Percentiles rank a stretch among this genome's conserved stretches.
phyloP scores from a whole-genome alignment of 2,888 invertebrate species.

The Andrena dorsata region DNA sequence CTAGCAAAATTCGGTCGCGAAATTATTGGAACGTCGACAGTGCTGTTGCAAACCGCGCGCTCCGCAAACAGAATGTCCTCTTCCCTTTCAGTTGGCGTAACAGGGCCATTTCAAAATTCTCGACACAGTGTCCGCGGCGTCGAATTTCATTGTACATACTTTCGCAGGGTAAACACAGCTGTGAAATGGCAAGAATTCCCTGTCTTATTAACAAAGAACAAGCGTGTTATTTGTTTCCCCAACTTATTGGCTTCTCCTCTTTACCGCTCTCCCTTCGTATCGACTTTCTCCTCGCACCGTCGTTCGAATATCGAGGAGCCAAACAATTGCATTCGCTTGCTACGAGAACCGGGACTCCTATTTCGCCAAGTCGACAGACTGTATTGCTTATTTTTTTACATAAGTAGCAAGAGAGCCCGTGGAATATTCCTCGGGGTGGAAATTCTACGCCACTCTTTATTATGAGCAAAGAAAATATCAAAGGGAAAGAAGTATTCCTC shows the following conservation, averaged over 20 bases:
- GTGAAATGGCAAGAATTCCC: too few relatives aligned
- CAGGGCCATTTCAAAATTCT: too few relatives aligned
- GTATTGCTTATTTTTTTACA: conserved; percentile 21
- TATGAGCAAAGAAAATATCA: neutral
- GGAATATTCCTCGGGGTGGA: neutral
- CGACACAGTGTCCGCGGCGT: too few relatives aligned
- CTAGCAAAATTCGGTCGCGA: neutral
- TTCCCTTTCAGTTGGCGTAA: too few relatives aligned
- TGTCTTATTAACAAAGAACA: neutral
- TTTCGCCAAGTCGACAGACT: neutral
- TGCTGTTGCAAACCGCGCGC: too few relatives aligned
- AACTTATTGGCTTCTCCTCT: neutral
- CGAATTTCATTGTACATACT: too few relatives aligned
- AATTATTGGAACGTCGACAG: conserved; percentile 3
- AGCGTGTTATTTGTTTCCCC: neutral
- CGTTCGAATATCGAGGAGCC: conserved; percentile 40
- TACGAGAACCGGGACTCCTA: neutral
- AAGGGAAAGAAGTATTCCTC: conserved; percentile 6
- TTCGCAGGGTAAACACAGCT: too few relatives aligned
- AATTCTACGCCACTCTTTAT: neutral
- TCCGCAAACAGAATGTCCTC: too few relatives aligned
- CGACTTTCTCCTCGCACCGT: conserved; percentile 14
- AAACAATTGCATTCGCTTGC: conserved; percentile 24
- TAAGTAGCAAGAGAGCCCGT: neutral
- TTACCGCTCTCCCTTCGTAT: neutral